Evolutionary conservation across 2,888 invertebrate species (phyloP).

Genomic region (Dexiosoma caninum): DNA sequence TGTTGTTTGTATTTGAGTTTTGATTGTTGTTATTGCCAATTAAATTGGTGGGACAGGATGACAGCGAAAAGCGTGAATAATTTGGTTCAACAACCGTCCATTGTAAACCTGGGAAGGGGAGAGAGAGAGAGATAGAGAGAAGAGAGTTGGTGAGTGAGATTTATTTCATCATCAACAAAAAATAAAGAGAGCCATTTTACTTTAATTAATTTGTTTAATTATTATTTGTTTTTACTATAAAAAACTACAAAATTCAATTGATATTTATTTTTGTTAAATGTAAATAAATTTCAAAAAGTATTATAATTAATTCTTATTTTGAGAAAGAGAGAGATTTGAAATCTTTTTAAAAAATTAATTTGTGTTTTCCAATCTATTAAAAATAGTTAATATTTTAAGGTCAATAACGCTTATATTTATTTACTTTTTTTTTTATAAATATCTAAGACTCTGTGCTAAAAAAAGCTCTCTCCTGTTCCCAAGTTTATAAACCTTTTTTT

Average conservation of each 20-base stretch:
- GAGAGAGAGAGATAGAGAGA: conserved; percentile 74
- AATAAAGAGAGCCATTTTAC: conserved; percentile 69
- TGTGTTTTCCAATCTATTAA: background rate
- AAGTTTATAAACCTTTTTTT: conserved; percentile 70
- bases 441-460: conserved; percentile 74
- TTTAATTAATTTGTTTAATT: conserved; percentile 31
- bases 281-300: conserved; percentile 17
- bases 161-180: conserved; percentile 61
- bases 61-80: conserved; percentile 85
- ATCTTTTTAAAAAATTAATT: background rate
- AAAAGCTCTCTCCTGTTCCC: conserved; percentile 78
- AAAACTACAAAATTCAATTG: conserved; percentile 21
- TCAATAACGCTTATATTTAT: conserved; percentile 58
- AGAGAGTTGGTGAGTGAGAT: conserved; percentile 72
- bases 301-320: conserved; percentile 36
- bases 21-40: conserved; percentile 76
- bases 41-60: conserved; percentile 81
- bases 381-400: conserved; percentile 42
- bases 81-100: conserved; percentile 91
- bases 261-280: conserved; percentile 51
- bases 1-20: conserved; percentile 67
- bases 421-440: conserved; percentile 54
- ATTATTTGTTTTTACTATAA: conserved; percentile 40
- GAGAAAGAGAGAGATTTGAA: conserved; percentile 62
- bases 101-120: conserved; percentile 88